A percentile compares a stretch with the other conserved stretches of the same genome.
Conservation (phyloP, 1,140 invertebrate species). For the Aporrectodea caliginosa region DNA sequence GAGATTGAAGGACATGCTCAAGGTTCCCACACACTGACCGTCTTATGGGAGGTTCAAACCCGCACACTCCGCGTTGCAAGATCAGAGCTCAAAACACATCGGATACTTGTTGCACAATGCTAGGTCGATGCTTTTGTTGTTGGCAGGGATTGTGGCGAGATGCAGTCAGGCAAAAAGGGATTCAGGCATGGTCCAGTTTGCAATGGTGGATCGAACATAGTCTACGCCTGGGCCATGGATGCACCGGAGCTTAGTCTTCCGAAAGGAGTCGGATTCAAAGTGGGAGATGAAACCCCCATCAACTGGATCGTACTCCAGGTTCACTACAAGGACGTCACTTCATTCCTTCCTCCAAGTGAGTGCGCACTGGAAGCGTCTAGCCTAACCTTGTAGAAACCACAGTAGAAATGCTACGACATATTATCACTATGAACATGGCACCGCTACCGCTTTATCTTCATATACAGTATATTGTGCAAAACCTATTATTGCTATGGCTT, state of each 20-base stretch:
- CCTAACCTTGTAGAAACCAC: too few relatives aligned
- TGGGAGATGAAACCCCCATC: conserved; percentile 59
- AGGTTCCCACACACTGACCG: too few relatives aligned
- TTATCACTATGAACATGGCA: too few relatives aligned
- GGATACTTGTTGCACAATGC: background rate
- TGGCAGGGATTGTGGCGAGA: conserved; percentile 54
- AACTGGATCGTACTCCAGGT: conserved; percentile 75
- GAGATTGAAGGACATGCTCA: too few relatives aligned
- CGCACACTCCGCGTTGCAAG: too few relatives aligned
- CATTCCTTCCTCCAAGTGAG: conserved; percentile 44
- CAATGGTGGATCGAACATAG: conserved; percentile 59
- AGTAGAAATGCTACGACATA: too few relatives aligned
- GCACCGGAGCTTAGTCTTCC: conserved; percentile 82
- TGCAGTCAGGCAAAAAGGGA: conserved; percentile 27
- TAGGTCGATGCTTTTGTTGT: background rate
- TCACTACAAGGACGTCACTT: conserved; percentile 65
- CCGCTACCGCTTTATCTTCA: too few relatives aligned
- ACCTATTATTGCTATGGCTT: too few relatives aligned
- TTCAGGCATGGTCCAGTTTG: conserved; percentile 40
- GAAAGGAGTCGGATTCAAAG: conserved; percentile 66
- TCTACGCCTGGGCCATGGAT: conserved; percentile 96
- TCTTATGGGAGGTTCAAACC: too few relatives aligned
- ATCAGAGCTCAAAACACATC: background rate
- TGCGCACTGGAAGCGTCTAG: too few relatives aligned
- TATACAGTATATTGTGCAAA: too few relatives aligned